These are phyloP conservation scores for Chroicocephalus ridibundus DNA, from an alignment of 2,113 vertebrate species.

Conservation along the genomic window DNA sequence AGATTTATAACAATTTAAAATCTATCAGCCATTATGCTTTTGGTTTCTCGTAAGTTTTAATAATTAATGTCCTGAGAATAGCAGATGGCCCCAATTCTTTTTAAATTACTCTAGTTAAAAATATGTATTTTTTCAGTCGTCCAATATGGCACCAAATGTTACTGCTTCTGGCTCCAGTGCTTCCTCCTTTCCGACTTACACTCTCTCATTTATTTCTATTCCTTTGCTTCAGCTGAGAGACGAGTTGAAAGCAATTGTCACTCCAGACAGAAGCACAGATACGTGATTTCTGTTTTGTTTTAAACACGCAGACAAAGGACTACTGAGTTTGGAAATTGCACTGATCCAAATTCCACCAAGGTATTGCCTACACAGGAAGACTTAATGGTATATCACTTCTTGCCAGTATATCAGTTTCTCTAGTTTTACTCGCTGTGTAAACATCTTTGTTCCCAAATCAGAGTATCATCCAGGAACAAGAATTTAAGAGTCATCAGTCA, in stretches of 20 bases:
- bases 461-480: neutral
- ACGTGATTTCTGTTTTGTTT: neutral
- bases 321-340: neutral
- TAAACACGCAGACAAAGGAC: neutral
- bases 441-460: neutral
- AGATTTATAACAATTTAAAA: neutral
- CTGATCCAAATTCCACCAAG: neutral
- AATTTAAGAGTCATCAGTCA: neutral
- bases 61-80: slow-evolving; percentile 43
- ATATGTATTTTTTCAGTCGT: neutral
- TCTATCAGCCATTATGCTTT: neutral
- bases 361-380: neutral
- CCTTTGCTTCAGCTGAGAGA: neutral
- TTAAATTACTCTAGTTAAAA: slow-evolving; percentile 23
- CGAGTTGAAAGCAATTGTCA: neutral
- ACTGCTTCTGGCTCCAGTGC: neutral
- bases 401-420: neutral
- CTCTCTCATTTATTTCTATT: neutral
- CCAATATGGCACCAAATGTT: neutral
- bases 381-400: neutral
- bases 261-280: neutral
- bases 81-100: slow-evolving; percentile 33
- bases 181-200: slow-evolving; percentile 5
- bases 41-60: slow-evolving; percentile 11
- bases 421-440: neutral